Conservation (phyloP, 1,140 invertebrate genomes). For the Polypedilum pembai region DNA sequence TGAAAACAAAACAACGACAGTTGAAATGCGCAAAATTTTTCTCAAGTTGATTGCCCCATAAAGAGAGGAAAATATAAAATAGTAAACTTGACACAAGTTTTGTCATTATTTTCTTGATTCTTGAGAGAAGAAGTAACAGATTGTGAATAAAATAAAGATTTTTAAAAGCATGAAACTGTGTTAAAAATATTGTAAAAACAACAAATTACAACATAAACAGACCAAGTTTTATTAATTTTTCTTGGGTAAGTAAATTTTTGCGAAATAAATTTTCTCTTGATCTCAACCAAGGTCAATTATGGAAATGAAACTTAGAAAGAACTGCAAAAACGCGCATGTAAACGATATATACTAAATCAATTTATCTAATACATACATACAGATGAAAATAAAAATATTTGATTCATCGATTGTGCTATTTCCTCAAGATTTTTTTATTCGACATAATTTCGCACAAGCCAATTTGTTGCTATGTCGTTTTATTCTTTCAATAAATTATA, state of each 20-base stretch:
- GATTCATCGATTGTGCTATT: too few relatives aligned
- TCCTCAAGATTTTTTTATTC: too few relatives aligned
- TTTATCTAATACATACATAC: neutral
- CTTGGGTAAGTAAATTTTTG: neutral
- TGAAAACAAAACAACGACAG: too few relatives aligned
- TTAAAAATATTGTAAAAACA: neutral
- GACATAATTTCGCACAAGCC: too few relatives aligned
- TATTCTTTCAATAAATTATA: too few relatives aligned
- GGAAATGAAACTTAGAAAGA: neutral
- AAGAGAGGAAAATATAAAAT: too few relatives aligned
- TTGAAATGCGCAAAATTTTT: too few relatives aligned
- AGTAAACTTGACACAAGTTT: too few relatives aligned
- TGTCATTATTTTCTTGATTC: neutral
- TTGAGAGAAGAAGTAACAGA: neutral
- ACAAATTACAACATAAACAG: neutral
- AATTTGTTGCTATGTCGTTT: too few relatives aligned
- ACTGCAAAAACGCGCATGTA: neutral
- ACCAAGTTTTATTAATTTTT: neutral
- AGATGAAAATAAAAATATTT: too few relatives aligned
- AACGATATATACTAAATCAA: neutral
- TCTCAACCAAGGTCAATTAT: neutral
- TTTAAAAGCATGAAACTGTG: neutral
- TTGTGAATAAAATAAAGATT: neutral
- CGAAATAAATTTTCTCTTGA: neutral
- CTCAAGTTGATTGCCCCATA: too few relatives aligned